These are phyloP conservation scores for Poeciliopsis occidentalis DNA, from an alignment of 2,113 vertebrate species.

Conservation along the genomic window DNA sequence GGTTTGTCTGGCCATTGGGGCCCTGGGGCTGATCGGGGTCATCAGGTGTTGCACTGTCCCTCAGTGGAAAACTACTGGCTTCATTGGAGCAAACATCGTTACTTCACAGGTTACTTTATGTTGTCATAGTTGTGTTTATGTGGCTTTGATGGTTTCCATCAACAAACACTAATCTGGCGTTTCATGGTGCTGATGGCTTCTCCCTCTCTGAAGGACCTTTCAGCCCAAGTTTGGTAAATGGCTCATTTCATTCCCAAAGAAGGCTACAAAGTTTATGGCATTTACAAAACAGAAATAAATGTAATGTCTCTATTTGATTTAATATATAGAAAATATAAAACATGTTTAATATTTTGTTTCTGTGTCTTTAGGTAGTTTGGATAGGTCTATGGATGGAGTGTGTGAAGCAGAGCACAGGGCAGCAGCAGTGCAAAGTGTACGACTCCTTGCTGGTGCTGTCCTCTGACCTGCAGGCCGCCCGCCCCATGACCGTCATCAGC, in stretches of 20 bases:
- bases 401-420: conserved; percentile 84
- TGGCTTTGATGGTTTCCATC: no score
- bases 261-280: no score
- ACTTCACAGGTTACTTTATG: conserved; percentile 75
- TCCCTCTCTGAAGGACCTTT: no score
- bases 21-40: conserved; percentile 76
- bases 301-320: no score
- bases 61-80: conserved; percentile 77
- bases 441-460: conserved; percentile 77
- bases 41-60: conserved; percentile 76
- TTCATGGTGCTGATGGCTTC: no score
- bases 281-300: no score
- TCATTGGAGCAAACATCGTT: conserved; percentile 76
- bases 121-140: no score
- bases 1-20: conserved; percentile 70
- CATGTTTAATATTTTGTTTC: neutral
- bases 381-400: conserved; percentile 81
- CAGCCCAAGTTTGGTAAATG: no score
- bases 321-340: no score
- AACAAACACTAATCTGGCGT: no score
- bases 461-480: conserved; percentile 78
- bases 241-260: no score
- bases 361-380: conserved; percentile 3
- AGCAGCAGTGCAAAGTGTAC: conserved; percentile 84
- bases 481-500: conserved; percentile 81